Evolutionary conservation across 2,113 vertebrate genomes (phyloP).

Genomic region (Potamarius usumacintae): DNA sequence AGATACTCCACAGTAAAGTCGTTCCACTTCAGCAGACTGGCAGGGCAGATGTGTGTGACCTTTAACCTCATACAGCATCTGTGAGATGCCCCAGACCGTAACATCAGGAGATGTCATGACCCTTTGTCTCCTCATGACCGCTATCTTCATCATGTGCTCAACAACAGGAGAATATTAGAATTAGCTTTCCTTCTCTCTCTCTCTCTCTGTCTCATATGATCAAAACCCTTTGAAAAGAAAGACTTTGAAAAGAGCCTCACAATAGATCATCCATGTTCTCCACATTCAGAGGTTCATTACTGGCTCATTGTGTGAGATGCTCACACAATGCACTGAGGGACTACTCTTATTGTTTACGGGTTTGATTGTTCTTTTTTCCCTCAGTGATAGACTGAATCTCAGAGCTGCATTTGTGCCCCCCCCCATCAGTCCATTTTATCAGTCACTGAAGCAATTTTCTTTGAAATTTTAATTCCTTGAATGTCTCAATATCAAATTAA

Average conservation of each 20-base stretch:
- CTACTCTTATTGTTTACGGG: neutral
- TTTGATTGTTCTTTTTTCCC: neutral
- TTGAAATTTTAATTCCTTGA: neutral
- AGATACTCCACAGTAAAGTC: neutral
- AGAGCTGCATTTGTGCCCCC: neutral
- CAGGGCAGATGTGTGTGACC: neutral
- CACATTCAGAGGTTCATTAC: neutral
- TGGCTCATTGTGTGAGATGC: neutral
- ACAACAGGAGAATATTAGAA: neutral
- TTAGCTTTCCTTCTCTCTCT: neutral
- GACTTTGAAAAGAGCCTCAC: neutral
- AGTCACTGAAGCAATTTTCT: neutral
- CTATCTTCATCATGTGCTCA: neutral
- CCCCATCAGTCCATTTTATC: neutral
- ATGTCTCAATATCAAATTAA: neutral
- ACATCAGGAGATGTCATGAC: neutral
- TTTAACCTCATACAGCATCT: slow-evolving; percentile 10
- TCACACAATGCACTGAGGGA: neutral
- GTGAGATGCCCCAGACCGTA: neutral
- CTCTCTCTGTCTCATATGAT: neutral
- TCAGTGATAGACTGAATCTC: neutral
- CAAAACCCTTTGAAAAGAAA: neutral
- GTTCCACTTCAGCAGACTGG: neutral
- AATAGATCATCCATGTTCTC: neutral
- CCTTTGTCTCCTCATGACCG: neutral